phyloP scores from a whole-genome alignment of 2,888 invertebrate genomes.

The Hyalella azteca region DNA sequence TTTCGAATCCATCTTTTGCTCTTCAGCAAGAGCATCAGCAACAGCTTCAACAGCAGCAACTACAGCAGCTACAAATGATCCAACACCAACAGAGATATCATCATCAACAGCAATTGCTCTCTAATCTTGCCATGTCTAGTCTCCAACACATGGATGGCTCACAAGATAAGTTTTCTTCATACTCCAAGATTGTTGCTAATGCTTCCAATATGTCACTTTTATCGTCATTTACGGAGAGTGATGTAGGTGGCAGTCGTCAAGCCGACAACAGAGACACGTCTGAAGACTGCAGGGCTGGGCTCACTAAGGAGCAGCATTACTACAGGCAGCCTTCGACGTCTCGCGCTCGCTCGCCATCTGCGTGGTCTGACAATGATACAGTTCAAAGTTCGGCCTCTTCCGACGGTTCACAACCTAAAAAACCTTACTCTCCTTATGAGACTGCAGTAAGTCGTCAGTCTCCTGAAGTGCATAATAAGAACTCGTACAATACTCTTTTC shows the following conservation, averaged over 20 bases:
- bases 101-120: constrained; percentile 8
- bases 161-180: constrained; percentile 21
- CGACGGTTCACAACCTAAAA: neutral
- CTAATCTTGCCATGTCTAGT: constrained; percentile 8
- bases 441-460: neutral
- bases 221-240: neutral
- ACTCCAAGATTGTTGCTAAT: constrained; percentile 17
- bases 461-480: neutral
- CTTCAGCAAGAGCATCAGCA: constrained; percentile 4
- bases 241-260: neutral
- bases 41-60: constrained; percentile 10
- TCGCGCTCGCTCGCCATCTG: neutral
- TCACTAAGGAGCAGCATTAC: neutral
- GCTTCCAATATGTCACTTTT: neutral
- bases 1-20: neutral
- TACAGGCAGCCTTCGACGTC: constrained; percentile 19
- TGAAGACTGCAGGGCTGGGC: neutral
- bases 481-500: neutral
- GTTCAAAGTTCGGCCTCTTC: neutral
- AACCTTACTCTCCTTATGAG: neutral
- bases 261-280: neutral
- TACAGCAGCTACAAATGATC: constrained; percentile 9
- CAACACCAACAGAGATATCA: neutral
- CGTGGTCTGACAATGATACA: neutral
- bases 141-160: constrained; percentile 11